Evolutionary conservation across 2,113 vertebrate species (phyloP), one percentile per base, ranked within the genome.

Genomic region (Microtus oregoni): DNA sequence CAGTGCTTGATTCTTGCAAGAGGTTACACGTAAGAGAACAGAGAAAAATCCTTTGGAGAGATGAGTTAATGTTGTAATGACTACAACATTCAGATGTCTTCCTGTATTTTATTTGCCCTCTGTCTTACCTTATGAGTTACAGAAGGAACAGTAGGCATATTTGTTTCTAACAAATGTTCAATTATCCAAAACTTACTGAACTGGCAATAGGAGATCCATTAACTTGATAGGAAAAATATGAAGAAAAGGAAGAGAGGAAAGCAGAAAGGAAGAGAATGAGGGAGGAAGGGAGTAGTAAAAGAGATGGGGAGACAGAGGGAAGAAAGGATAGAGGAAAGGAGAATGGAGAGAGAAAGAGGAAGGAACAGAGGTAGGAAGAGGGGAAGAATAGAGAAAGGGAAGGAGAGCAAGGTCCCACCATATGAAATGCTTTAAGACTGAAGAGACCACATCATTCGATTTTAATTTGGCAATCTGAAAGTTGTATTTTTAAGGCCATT

Each of bases 401-500:
- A 15, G 8, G 22, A 41, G 10, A 68, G 12, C 35, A 77, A 94
- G 14, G 63, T 73, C 0, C 35, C 72, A 11, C 14, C 2, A 19
- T 44, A 68, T 47, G 22, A 26, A 73, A 77, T 24, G 11, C 77
- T 89, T 88, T 24, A 89, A 30, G 26, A n/a, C 70, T 65, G 28
- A 5, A 65, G 44, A 77, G n/a, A 50, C 15, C 30, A 50, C 0
- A 2, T 58, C 68, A 82, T 7, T 76, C 73, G 22, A 22, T 72
- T 81, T 94, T 79, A 70, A 14, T 76, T 70, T 78, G 50, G n/a
- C 68, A 73, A 79, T 26, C 65, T 9, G 10, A 90, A 44, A 67
- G 24, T 35, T 70, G 7, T 32, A 67, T 82, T 92, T 82, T 26
- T 77, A 78, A 85, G 87, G 72, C 94, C 63, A 65, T 90, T 90